These are phyloP conservation scores for Australoheros scitulus DNA, from an alignment of 2,113 vertebrate genomes.

Conservation along the genomic window DNA sequence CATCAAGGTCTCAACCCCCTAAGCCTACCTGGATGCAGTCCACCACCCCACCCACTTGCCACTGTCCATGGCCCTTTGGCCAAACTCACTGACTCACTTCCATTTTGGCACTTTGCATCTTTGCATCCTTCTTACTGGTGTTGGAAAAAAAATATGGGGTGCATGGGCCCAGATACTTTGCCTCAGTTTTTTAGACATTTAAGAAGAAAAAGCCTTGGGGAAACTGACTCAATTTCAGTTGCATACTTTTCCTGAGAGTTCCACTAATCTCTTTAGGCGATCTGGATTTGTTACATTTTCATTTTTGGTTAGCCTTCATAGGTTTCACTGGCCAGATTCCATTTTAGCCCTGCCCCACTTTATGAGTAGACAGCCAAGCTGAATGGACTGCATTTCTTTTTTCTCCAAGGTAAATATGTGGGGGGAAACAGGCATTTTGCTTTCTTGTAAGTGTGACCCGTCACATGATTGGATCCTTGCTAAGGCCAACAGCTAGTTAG, in stretches of 20 bases:
- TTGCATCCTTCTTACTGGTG: not conserved
- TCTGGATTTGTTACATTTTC: conserved; percentile 39
- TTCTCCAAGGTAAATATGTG: not conserved
- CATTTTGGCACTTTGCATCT: conserved; percentile 2
- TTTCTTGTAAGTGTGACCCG: too few species aligned
- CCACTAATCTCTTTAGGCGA: conserved; percentile 17
- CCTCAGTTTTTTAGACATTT: not conserved
- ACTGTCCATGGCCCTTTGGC: not conserved
- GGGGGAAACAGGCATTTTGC: not conserved
- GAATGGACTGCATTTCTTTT: not conserved
- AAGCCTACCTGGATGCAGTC: conserved; percentile 38
- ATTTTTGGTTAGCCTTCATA: not conserved
- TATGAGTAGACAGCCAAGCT: not conserved
- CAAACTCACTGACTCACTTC: conserved; percentile 13
- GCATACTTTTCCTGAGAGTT: not conserved
- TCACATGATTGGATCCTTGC: not conserved
- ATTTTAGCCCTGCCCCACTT: not conserved
- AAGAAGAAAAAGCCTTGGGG: not conserved
- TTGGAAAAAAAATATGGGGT: not conserved
- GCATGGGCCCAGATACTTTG: conserved; percentile 1
- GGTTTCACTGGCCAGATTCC: conserved; percentile 10
- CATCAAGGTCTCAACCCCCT: conserved; percentile 39
- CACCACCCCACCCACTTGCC: conserved; percentile 21
- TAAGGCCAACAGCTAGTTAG: not conserved
- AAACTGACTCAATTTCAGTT: not conserved